Evolutionary conservation across 2,113 vertebrate genomes (phyloP), one percentile per base, ranked within the genome.

Genomic region (Crotalus tigris): DNA sequence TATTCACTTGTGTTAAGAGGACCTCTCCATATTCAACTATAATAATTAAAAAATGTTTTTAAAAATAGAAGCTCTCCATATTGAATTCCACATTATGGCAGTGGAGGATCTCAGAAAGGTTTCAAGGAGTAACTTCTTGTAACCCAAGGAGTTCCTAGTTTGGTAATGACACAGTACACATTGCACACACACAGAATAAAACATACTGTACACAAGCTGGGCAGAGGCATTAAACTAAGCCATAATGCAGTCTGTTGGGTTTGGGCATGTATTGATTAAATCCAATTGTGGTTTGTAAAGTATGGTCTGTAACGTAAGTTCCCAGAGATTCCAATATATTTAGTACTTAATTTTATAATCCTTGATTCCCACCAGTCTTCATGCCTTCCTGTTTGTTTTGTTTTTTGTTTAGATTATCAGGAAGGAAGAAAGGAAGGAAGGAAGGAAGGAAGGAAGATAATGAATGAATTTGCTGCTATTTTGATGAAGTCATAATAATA

Each of bases 401-500:
- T 64, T 33, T 17, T 17, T 81, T 39, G 3, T 44, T 81, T 81
- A 81, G 33, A 21, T 81, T 81, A 81, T 51, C 49, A 51, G 49
- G 69, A 39, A 19, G n/a, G 64, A 33, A 33, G 69, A 24, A 29
- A 24, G 23, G 58, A 24, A n/a, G 61, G 64, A n/a, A 33, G 64
- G 13, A 12, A 26, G 59, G 59, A 29, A 44, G 44, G 59, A 29
- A 24, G 23, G 58, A 26, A n/a, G 61, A 46, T 46, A 81, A 39
- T 19, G 17, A 39, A 39, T 1, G 17, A 57, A 57, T 57, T 57
- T 57, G 91, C 95, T 95, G 96, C 96, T 97, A 97, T 97, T 98
- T 98, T 97, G 98, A 97, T 98, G 96, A 96, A 97, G 94, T 96
- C 95, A 97, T 97, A 96, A 95, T 96, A 96, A 95, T 96, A 96